Evolutionary conservation across 2,888 invertebrate species (phyloP), one percentile per base, ranked within the genome.

Genomic region (Cryptocheilus praepositus): DNA sequence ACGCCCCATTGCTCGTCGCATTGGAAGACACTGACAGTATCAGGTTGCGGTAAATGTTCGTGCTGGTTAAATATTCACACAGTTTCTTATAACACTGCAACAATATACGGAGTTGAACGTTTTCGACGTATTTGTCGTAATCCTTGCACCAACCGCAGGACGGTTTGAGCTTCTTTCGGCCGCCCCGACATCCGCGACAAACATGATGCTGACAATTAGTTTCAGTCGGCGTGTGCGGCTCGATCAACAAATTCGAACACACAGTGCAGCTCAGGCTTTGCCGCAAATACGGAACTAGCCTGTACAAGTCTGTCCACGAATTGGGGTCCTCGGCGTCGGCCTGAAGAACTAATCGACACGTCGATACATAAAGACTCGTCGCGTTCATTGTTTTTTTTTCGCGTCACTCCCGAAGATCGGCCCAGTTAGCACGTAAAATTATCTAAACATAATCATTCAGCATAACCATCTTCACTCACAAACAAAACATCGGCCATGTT

Each of bases 211-310:
- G 95, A 89, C 97, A 97, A 73, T 93, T 93, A 3, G 93, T 92
- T 80, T 93, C 93, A 19, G 92, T 92, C 16, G 96, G 95, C 44
- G 95, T 93, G 85, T 93, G 93, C 5, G 97, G 97, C 85, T 95
- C 94, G 77, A 93, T 93, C 64, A 97, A 89, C 76, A 97, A 91
- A 86, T 94, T 93, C 71, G 94, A 94, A 89, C 98, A 98, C 63
- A 97, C 96, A 64, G 95, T 95, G 90, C 98, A 98, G 79, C 95
- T 95, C 81, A 98, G 91, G 73, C 95, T 94, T 88, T 96, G 95
- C 67, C 96, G 92, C 85, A 97, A 91, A 89, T 95, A 95, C 4
- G 96, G 95, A 80, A 97, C 92, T 83, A 95, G 92, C 81, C 95
- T 92, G 89, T 94, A 94, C 81, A 97, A 91, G 89, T 96, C 96